A percentile compares a stretch with the other conserved stretches of the same genome.
These are phyloP conservation scores for Synchiropus splendidus DNA, from an alignment of 2,113 vertebrate genomes.

Conservation along the genomic window DNA sequence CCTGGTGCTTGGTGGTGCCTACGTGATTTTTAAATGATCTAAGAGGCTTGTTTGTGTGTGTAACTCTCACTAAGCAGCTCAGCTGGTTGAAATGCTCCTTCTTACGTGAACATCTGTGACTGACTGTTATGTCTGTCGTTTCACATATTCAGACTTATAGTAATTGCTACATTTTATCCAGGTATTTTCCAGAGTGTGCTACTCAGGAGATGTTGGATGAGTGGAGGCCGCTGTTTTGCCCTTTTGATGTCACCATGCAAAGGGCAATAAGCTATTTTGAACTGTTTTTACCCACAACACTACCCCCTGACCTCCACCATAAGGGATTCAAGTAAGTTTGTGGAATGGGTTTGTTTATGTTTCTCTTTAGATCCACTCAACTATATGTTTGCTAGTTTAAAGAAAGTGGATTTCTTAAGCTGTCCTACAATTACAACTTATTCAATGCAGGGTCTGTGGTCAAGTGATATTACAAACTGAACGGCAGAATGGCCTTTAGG, in stretches of 20 bases:
- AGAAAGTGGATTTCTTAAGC: too few species aligned
- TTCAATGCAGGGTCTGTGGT: background rate
- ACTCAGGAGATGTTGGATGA: conserved; percentile 94
- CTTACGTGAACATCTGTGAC: conserved; percentile 5
- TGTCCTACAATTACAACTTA: background rate
- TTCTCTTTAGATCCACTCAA: background rate
- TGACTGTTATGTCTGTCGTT: background rate
- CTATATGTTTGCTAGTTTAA: background rate
- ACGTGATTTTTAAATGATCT: conserved; percentile 3
- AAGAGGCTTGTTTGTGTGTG: conserved; percentile 22
- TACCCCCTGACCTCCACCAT: conserved; percentile 87
- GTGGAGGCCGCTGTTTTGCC: conserved; percentile 93
- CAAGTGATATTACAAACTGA: too few species aligned
- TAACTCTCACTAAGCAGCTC: conserved; percentile 14
- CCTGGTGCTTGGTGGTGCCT: too few species aligned
- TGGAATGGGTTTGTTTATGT: background rate
- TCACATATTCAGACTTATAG: background rate
- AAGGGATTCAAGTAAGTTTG: conserved; percentile 87
- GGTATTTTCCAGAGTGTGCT: conserved; percentile 86
- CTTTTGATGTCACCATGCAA: conserved; percentile 98
- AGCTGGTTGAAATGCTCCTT: conserved; percentile 7
- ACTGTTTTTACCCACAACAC: conserved; percentile 90
- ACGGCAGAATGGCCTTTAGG: too few species aligned
- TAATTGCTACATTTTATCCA: conserved; percentile 33
- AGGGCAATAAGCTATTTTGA: conserved; percentile 95